These are phyloP conservation scores for Callyntrura guangdongensis DNA, from an alignment of 2,888 invertebrate genomes.

Conservation along the genomic window DNA sequence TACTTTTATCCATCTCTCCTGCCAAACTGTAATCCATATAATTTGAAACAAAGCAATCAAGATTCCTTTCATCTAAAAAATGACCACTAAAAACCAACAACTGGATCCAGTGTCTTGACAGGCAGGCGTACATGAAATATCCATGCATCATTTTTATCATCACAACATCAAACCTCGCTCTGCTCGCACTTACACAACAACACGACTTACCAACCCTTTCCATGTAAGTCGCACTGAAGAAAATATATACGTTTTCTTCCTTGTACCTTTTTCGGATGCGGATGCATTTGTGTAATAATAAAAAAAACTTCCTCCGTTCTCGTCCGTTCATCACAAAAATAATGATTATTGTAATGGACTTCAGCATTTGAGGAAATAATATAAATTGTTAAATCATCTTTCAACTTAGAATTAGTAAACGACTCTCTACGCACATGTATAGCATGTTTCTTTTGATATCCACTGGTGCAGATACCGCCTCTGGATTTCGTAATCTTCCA, in stretches of 20 bases:
- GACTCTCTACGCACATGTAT: not conserved
- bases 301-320: conserved; percentile 5
- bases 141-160: conserved; percentile 27
- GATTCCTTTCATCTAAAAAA: conserved; percentile 42
- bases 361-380: conserved; percentile 40
- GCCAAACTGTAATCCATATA: too few species aligned
- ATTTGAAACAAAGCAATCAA: conserved; percentile 33
- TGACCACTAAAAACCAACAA: conserved; percentile 30
- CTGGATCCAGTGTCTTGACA: conserved; percentile 32
- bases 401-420: not conserved
- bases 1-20: too few species aligned
- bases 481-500: not conserved
- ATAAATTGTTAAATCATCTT: conserved; percentile 34
- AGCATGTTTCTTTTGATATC: not conserved
- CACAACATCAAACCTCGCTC: not conserved
- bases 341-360: conserved; percentile 49
- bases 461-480: not conserved
- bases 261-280: not conserved
- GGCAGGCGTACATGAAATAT: conserved; percentile 8
- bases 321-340: conserved; percentile 39
- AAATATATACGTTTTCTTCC: not conserved
- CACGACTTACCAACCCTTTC: conserved; percentile 27
- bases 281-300: not conserved
- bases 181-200: too few species aligned
- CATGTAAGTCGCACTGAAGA: not conserved